phyloP scores from a whole-genome alignment of 2,888 invertebrate genomes.

The Nebria salina region DNA sequence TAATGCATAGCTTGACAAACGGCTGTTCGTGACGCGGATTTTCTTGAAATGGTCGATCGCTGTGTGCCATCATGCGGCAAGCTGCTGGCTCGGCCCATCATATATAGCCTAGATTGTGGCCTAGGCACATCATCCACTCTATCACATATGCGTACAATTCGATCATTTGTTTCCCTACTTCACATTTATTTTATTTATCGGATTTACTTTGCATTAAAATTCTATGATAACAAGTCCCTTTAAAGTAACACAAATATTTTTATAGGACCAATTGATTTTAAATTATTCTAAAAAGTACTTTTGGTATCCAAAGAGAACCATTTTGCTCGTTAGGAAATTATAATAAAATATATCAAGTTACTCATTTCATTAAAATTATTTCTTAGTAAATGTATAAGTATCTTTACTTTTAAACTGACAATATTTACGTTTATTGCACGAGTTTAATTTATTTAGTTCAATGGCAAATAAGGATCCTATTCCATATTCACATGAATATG shows the following conservation, averaged over 20 bases:
- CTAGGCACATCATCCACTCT: neutral
- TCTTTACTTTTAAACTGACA: no score
- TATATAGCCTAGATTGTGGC: neutral
- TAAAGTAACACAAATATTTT: no score
- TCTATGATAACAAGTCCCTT: no score
- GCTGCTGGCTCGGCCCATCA: neutral
- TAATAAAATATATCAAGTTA: no score
- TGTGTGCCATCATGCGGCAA: neutral
- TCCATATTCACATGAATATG: neutral
- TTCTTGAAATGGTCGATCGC: constrained; percentile 16
- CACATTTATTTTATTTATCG: neutral
- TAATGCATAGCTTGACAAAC: constrained; percentile 21
- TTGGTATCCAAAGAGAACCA: no score
- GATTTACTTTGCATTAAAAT: no score
- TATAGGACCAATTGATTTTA: no score
- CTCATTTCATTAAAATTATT: no score
- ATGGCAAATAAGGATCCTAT: neutral
- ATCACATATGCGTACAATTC: neutral
- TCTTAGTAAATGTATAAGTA: no score
- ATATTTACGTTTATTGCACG: no score
- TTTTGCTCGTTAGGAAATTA: no score
- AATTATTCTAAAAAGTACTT: no score
- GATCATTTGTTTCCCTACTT: neutral
- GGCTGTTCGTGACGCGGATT: constrained; percentile 23
- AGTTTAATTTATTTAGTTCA: neutral